Base-by-base conservation (phyloP, 1,140 invertebrate genomes). In the Cherax destructor region DNA sequence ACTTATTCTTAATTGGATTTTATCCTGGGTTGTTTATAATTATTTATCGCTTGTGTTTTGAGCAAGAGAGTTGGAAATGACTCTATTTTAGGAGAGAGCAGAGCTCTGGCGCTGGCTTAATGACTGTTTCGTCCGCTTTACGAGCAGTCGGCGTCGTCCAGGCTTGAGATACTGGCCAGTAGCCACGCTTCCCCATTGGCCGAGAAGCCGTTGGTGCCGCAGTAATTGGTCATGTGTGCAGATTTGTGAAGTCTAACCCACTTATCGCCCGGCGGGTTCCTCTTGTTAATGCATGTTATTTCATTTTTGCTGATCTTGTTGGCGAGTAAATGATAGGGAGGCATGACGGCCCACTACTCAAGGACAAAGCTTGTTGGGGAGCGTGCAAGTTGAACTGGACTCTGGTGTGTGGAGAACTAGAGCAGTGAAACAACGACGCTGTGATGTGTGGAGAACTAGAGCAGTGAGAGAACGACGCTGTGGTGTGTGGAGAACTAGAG, bases 171-270 rank as follows among this genome's bases (percentile, higher is more conserved):
- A 86, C 50, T 56, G 74, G 50, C 72, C 72, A 21, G 79, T 52
- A 10, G 13, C 50, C 49, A 61, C 69, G 72, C 72, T 30, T 56
- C 21, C 74, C 76, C 72, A 86, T 86, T 86, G 85, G 85, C 24
- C n/a, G 49, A 10, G 10, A 21, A 21, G 30, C 56, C 50, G 50
- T 86, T 56, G 21, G 16, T n/a, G 30, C 24, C n/a, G 74, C 49
- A 61, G 74, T 86, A 86, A 86, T 86, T 86, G 85, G 72, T 86
- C 85, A 77, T 77, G 52, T 61, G 50, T 72, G 74, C 85, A 86
- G 85, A 86, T 86, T 86, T 86, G 85, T 86, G 50, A 86, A 86
- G 85, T 86, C 47, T 61, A 78, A 78, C 74, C 74, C 85, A 61
- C 50, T 86, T 86, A 77, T 86, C 85, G 65, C 85, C 49, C 21